These are phyloP conservation scores for Gymnosoma rotundatum DNA, from an alignment of 2,888 invertebrate species.

Conservation along the genomic window DNA sequence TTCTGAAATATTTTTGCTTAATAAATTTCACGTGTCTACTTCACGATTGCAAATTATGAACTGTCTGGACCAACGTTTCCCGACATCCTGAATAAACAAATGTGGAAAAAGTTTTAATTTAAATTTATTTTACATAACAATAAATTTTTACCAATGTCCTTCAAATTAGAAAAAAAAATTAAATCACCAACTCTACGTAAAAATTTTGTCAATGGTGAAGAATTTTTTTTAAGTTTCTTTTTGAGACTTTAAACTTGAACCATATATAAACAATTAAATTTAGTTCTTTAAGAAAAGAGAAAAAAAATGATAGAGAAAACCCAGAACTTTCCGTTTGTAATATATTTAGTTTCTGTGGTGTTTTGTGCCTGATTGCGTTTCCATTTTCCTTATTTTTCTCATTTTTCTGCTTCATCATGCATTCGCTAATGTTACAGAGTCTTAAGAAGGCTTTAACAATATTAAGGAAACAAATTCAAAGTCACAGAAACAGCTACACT, in stretches of 20 bases:
- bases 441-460: constrained; percentile 33
- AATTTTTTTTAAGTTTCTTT: constrained; percentile 34
- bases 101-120: background rate
- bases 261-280: constrained; percentile 42
- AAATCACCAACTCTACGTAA: background rate
- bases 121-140: background rate
- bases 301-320: constrained; percentile 16
- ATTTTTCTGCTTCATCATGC: constrained; percentile 50
- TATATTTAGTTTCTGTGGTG: constrained; percentile 43
- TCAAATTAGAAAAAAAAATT: background rate
- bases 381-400: background rate
- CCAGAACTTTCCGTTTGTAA: constrained; percentile 39
- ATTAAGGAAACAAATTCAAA: constrained; percentile 13
- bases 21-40: too few species aligned
- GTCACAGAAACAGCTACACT: background rate
- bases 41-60: too few species aligned
- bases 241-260: constrained; percentile 24
- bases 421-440: constrained; percentile 26
- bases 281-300: constrained; percentile 20
- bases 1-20: too few species aligned
- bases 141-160: background rate
- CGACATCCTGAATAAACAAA: too few species aligned
- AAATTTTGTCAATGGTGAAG: constrained; percentile 27
- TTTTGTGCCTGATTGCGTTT: constrained; percentile 40
- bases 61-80: too few species aligned